Percentiles rank a stretch among this genome's conserved stretches.
These are phyloP conservation scores for Eulemur rubriventer DNA, from an alignment of 2,797 vertebrate species.

Conservation along the genomic window DNA sequence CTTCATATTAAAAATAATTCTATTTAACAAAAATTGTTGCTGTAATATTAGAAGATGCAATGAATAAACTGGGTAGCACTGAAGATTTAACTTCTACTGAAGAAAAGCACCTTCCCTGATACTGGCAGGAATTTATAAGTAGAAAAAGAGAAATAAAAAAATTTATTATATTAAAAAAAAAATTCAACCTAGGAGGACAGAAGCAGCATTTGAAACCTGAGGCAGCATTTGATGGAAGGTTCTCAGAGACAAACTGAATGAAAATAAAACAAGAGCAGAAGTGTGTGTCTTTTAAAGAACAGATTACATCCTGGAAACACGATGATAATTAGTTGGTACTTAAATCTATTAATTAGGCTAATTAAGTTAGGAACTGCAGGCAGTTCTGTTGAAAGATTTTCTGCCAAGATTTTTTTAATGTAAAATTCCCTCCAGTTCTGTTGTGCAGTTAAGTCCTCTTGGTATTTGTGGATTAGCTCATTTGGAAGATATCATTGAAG, in stretches of 20 bases:
- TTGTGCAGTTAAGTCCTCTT: not conserved
- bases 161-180: not conserved
- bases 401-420: slow-evolving; percentile 35
- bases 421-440: slow-evolving; percentile 38
- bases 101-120: not conserved
- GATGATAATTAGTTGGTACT: slow-evolving; percentile 63
- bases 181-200: not conserved
- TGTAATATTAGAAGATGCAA: not conserved
- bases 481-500: not conserved
- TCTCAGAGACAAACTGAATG: not conserved
- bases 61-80: not conserved
- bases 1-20: not conserved
- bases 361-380: slow-evolving; percentile 51
- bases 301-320: slow-evolving; percentile 48
- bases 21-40: not conserved
- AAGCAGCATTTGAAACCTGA: not conserved
- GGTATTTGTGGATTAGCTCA: not conserved
- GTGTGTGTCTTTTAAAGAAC: slow-evolving; percentile 42
- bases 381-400: slow-evolving; percentile 41
- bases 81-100: not conserved
- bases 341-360: slow-evolving; percentile 70
- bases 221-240: not conserved
- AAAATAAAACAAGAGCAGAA: not conserved
- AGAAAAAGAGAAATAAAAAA: not conserved
- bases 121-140: not conserved